A percentile compares a stretch with the other conserved stretches of the same genome.
phyloP scores from a whole-genome alignment of 2,797 vertebrate genomes.

The Hoplostethus mediterraneus region DNA sequence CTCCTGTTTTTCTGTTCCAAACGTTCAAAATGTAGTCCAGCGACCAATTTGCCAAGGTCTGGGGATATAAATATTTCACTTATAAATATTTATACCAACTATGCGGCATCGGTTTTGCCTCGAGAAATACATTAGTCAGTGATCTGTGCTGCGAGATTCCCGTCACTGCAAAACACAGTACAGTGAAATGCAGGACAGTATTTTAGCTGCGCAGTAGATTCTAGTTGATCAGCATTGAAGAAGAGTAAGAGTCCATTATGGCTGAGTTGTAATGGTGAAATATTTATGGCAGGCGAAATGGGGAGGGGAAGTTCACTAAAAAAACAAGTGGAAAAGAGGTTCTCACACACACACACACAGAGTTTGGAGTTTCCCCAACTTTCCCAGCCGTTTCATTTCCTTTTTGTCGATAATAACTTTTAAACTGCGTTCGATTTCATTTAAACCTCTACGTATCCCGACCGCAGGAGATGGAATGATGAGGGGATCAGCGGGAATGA shows the following conservation, averaged over 20 bases:
- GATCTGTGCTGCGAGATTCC: conserved; percentile 57
- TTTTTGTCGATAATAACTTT: not conserved
- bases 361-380: too few species aligned
- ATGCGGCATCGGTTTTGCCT: conserved; percentile 63
- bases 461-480: not conserved
- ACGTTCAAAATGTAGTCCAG: conserved; percentile 58
- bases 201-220: conserved; percentile 26
- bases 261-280: conserved; percentile 13
- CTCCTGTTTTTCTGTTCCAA: conserved; percentile 33
- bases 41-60: conserved; percentile 55
- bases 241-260: conserved; percentile 7
- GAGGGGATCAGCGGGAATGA: conserved; percentile 18
- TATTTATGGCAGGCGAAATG: conserved; percentile 5
- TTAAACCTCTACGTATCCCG: not conserved
- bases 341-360: too few species aligned
- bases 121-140: conserved; percentile 67
- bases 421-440: not conserved
- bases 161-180: conserved; percentile 30
- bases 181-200: conserved; percentile 27
- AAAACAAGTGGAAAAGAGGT: not conserved
- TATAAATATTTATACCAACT: conserved; percentile 74
- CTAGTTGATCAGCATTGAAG: conserved; percentile 29
- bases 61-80: conserved; percentile 72
- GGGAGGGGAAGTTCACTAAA: conserved; percentile 4
- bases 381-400: not conserved